Evolutionary conservation across 2,888 invertebrate genomes (phyloP), one percentile per base, ranked within the genome.

Genomic region (Leptopilina drosophilae): DNA sequence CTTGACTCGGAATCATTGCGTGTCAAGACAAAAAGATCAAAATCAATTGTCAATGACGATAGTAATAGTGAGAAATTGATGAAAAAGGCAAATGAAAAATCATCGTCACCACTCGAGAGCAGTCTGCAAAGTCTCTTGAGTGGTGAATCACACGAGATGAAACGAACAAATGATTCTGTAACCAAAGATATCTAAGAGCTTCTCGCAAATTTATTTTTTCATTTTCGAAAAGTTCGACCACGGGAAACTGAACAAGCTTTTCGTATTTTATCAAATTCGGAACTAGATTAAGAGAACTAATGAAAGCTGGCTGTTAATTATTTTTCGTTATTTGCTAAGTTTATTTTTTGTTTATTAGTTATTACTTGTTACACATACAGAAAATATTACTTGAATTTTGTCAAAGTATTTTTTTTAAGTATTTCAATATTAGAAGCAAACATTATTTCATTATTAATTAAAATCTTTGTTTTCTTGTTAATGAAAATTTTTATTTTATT

Each of bases 61-160:
- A 40, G 33, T 33, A 33, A 33, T 33, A 33, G 26, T 77, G 64
- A 3, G 75, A 76, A 12, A 15, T 59, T 15, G 11, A 5, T 59
- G 9, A 15, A 80, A 69, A 8, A 82, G 59, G 9, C 73, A 62
- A 8, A 59, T 62, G 82, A 80, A 49, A 79, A 78, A 59, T 67
- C 80, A 6, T 67, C 80, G 5, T 86, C 88, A 7, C 86, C 86
- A 1, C 76, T 89, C 15, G 88, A 88, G 53, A 87, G 82, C 42
- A 88, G 86, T 8, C 83, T 89, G 77, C 86, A 86, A 15, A 88
- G 84, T 56, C 88, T 88, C 65, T 69, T 89, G 33, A 87, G 89
- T 66, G 87, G 80, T n/a, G 85, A 85, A 0, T 82, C 77, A 75
- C 81, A 84, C 42, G 85, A 83, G 33, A 15, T 76, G 15, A 76